Conservation (phyloP, 2,113 vertebrate species). For the Thunnus thynnus region DNA sequence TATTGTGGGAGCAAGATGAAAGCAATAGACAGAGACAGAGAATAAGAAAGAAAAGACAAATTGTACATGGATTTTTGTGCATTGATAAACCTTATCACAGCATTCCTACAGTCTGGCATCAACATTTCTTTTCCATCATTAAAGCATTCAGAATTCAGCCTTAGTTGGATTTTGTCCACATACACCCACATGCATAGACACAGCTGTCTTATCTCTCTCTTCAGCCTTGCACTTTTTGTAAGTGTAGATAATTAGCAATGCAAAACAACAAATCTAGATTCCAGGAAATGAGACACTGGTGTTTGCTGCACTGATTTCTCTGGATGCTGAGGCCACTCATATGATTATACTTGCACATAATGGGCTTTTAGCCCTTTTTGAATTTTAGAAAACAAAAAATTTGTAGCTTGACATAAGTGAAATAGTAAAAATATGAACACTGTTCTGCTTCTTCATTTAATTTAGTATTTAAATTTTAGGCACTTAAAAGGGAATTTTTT, state of each 20-base stretch:
- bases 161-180: slow-evolving; percentile 9
- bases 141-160: slow-evolving; percentile 15
- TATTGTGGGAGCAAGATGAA: too few species aligned
- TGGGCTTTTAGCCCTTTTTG: not conserved
- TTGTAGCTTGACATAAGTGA: not conserved
- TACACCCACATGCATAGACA: slow-evolving; percentile 2
- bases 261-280: slow-evolving; percentile 30
- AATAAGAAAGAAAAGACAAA: not conserved
- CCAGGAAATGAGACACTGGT: not conserved
- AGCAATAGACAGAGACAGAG: not conserved
- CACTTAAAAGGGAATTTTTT: too few species aligned
- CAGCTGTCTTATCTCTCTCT: slow-evolving; percentile 18
- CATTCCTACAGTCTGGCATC: slow-evolving; percentile 9
- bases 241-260: slow-evolving; percentile 16
- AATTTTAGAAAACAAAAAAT: not conserved
- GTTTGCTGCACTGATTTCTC: not conserved
- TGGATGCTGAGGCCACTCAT: not conserved
- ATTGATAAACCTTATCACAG: not conserved
- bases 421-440: not conserved
- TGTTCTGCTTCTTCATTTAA: not conserved
- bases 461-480: not conserved
- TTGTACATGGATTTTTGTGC: not conserved
- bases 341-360: not conserved
- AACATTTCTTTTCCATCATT: not conserved
- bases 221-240: slow-evolving; percentile 17